Conservation (phyloP, 2,888 invertebrate species). For the Ditula angustiorana region DNA sequence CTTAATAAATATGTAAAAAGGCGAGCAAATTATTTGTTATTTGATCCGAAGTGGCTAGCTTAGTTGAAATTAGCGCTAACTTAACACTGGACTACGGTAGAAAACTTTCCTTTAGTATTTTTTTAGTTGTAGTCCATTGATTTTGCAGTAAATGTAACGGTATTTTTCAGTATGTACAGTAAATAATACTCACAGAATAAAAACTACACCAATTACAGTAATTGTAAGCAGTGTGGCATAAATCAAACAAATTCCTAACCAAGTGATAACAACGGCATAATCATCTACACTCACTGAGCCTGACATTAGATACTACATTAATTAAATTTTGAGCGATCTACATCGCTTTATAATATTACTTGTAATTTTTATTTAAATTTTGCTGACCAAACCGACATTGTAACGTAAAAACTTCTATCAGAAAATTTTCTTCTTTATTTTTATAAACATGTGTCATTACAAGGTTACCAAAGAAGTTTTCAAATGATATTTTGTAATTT, state of each 20-base stretch:
- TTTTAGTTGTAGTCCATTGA: too few species aligned
- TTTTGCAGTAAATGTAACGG: too few species aligned
- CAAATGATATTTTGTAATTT: not conserved
- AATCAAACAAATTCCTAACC: constrained; percentile 65
- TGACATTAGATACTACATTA: constrained; percentile 60
- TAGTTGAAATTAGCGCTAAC: too few species aligned
- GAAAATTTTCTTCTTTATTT: constrained; percentile 24
- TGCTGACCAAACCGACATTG: constrained; percentile 41
- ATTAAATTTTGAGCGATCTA: constrained; percentile 44
- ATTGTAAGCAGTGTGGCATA: constrained; percentile 64
- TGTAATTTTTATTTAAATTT: constrained; percentile 36
- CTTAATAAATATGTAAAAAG: too few species aligned
- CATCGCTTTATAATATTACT: constrained; percentile 49
- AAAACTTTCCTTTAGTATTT: too few species aligned
- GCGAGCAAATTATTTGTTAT: too few species aligned
- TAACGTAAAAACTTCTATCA: constrained; percentile 9
- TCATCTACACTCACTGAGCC: constrained; percentile 58
- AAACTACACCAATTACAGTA: constrained; percentile 64
- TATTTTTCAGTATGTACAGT: too few species aligned
- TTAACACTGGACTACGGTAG: too few species aligned
- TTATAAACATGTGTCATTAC: not conserved
- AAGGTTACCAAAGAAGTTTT: constrained; percentile 21
- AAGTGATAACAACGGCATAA: constrained; percentile 60
- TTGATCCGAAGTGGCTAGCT: too few species aligned
- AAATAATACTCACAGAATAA: constrained; percentile 62